Evolutionary conservation across 2,113 vertebrate species (phyloP), one percentile per base, ranked within the genome.

Genomic region (Nycticryphes semicollaris): DNA sequence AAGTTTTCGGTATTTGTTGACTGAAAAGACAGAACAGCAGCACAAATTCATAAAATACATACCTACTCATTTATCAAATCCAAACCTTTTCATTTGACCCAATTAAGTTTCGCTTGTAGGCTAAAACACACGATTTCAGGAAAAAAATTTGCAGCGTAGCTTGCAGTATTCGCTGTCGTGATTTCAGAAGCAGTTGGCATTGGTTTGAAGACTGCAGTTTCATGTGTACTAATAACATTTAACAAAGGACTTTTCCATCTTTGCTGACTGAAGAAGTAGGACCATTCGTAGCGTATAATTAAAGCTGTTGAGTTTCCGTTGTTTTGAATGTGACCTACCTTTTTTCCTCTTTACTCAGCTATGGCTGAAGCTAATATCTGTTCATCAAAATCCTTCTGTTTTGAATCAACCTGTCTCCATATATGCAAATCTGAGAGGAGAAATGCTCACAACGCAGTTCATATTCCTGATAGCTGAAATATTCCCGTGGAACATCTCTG

Each of bases 311-410:
- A 94, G 94, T 94, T 94, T 94, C 87, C 48, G 4, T 89, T 93
- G 79, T 95, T 96, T 89, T 97, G 89, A 94, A 77, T 35, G 22
- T 87, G 73, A 96, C 84, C 74, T 88, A 84, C 64, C 77, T 95
- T 96, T 93, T 84, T 89, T 47, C 91, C 81, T 93, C 93, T 94
- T 94, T 81, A 92, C 92, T 94, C 92, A 94, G 87, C 72, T 91
- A 51, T 66, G 87, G 73, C 75, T 85, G 74, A 89, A 83, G 75
- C 70, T 76, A 69, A 57, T 89, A 83, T 83, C 90, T 79, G 57
- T 48, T 96, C 53, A 91, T 92, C 95, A 96, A 72, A 93, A 86
- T 90, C 83, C 69, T 84, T 86, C 73, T 95, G 62, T 57, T 96
- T 91, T 90, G 83, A 96, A 90, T 92, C 85, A 93, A 68, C 31